Conservation (phyloP, 2,797 vertebrate species). For the Periparus ater region DNA sequence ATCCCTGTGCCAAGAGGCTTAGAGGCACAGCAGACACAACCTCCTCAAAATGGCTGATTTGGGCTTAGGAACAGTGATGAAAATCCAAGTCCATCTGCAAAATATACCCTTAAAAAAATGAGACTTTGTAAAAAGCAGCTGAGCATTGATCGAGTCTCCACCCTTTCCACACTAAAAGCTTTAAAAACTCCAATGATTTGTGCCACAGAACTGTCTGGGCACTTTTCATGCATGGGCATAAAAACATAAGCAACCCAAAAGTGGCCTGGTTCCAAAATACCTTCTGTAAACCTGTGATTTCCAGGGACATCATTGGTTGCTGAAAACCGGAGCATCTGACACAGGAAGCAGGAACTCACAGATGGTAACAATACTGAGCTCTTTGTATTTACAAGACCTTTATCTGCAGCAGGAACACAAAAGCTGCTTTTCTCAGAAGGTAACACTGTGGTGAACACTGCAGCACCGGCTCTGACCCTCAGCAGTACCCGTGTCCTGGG, state of each 20-base stretch:
- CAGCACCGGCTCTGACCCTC: background rate
- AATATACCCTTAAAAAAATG: background rate
- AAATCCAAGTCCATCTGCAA: background rate
- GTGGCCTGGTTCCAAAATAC: background rate
- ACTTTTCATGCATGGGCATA: background rate
- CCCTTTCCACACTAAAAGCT: background rate
- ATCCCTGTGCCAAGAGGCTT: constrained; percentile 19
- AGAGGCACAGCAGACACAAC: background rate
- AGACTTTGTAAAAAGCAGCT: background rate
- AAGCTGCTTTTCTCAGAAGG: background rate
- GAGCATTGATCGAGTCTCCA: background rate
- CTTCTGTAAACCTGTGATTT: background rate
- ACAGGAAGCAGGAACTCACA: background rate
- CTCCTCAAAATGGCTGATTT: background rate
- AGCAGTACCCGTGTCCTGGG: accelerated
- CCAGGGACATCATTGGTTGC: background rate
- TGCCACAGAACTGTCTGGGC: background rate
- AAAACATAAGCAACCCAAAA: background rate
- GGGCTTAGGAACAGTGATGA: background rate
- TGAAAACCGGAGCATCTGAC: background rate
- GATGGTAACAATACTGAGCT: background rate
- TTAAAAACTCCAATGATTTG: background rate
- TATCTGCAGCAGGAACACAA: background rate
- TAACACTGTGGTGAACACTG: accelerated
- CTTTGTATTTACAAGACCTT: background rate